phyloP scores from a whole-genome alignment of 53 echinoderm and acorn worm species.

The Temnopleurus reevesii region DNA sequence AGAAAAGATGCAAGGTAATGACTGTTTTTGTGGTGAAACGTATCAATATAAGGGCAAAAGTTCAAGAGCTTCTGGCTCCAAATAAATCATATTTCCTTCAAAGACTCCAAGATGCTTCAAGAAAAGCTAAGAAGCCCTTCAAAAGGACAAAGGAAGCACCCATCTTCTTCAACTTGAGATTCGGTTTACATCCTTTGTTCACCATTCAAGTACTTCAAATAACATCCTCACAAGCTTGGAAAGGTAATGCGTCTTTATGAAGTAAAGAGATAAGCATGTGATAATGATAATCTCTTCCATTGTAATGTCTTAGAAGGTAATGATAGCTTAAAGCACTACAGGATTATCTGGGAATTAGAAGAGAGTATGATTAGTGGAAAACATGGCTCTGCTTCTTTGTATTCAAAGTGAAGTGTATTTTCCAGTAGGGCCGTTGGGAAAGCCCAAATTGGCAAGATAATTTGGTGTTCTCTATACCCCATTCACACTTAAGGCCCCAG shows the following conservation, averaged over 20 bases:
- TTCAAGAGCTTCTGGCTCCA: too few relatives aligned
- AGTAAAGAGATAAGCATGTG: too few relatives aligned
- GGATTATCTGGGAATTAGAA: not conserved
- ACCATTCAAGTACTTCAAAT: not conserved
- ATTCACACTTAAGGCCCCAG: too few relatives aligned
- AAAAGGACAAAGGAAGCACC: not conserved
- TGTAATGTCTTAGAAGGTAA: too few relatives aligned
- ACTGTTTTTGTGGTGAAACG: not conserved
- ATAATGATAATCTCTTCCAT: too few relatives aligned
- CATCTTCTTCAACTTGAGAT: not conserved
- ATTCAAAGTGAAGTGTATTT: too few relatives aligned
- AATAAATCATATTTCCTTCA: not conserved
- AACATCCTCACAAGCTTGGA: not conserved
- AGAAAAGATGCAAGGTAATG: not conserved
- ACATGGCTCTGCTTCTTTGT: too few relatives aligned
- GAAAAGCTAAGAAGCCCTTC: not conserved
- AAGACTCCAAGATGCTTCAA: not conserved
- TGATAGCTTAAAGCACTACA: not conserved
- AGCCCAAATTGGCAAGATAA: too few relatives aligned
- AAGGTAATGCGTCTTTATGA: not conserved
- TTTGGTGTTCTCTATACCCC: too few relatives aligned
- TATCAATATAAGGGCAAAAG: too few relatives aligned
- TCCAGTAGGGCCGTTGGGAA: too few relatives aligned
- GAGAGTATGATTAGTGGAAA: too few relatives aligned
- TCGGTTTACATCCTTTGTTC: not conserved